Percentiles rank a stretch among this genome's conserved stretches.
These are phyloP conservation scores for Cosmia pyralina DNA, from an alignment of 2,888 invertebrate species.

Conservation along the genomic window DNA sequence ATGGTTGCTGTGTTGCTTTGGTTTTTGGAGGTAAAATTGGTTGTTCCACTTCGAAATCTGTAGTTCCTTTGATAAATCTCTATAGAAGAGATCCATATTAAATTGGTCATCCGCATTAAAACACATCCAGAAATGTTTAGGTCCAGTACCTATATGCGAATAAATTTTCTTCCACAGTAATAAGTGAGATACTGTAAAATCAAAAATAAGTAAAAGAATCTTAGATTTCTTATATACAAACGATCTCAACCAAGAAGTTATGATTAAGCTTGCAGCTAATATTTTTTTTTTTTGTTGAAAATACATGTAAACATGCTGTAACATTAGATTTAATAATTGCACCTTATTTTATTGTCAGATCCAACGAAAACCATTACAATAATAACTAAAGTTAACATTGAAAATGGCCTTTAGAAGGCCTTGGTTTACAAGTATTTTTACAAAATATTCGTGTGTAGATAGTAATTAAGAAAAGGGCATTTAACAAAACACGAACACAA, in stretches of 20 bases:
- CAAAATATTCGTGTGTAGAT: constrained; percentile 15
- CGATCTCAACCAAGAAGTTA: neutral
- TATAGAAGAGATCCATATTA: neutral
- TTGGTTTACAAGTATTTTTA: constrained; percentile 11
- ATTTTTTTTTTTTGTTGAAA: neutral
- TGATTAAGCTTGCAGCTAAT: too few relatives aligned
- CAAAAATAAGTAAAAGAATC: neutral
- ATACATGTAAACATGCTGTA: constrained; percentile 8
- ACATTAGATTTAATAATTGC: constrained; percentile 21
- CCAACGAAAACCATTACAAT: constrained; percentile 46
- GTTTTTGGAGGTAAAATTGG: neutral
- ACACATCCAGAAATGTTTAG: neutral
- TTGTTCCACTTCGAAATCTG: neutral
- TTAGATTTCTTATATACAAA: neutral
- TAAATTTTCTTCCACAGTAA: neutral
- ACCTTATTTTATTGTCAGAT: constrained; percentile 31
- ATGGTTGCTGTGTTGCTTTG: neutral
- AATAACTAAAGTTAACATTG: constrained; percentile 39
- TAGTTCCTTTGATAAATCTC: neutral
- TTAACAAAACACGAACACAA: neutral
- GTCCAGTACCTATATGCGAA: too few relatives aligned
- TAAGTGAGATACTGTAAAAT: neutral
- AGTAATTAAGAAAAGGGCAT: constrained; percentile 2
- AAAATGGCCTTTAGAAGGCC: constrained; percentile 35
- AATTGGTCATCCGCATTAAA: neutral